Evolutionary conservation across 2,113 vertebrate species (phyloP), one percentile per base, ranked within the genome.

Genomic region (Clarias macrocephalus): DNA sequence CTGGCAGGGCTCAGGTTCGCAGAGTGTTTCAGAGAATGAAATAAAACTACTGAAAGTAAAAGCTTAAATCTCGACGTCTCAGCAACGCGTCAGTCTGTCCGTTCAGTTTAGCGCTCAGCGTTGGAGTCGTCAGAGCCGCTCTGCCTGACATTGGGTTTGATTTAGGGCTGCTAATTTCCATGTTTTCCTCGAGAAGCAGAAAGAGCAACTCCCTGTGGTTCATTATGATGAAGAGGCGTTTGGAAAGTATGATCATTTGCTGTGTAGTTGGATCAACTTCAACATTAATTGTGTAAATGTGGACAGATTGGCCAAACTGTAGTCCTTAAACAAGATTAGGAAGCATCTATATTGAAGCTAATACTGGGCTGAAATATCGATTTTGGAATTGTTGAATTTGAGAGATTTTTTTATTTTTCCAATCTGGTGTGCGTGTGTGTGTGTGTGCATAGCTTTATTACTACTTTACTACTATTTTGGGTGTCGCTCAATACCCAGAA

Each of bases 51-150:
- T 5, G 52, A 80, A 80, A 86, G 75, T 33, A 57, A 62, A 80
- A 37, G 12, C 75, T 77, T 59, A 28, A 63, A 33, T 62, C 23
- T 37, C 10, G 30, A 33, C 7, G 52, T 84, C 57, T 59, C 19
- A 37, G 19, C 48, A 72, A 33, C 10, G 18, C 56, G 54, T 72
- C 79, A 28, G 16, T 75, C 37, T 21, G 48, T 56, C 30, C 19
- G 7, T 76, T 89, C 77, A 30, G 65, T 33, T 60, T 59, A 52
- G 87, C 82, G 76, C 68, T 87, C 77, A 76, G 62, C 48, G 25
- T 65, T 19, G 19, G 79, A 59, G 63, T 25, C 65, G n/a, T 80
- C 65, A 4, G 65, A 60, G 33, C 77, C 75, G 56, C 68, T 9
- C 25, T 60, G 68, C 25, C 3, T 82, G 80, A 73, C 65, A 30